Base-by-base conservation (phyloP, 2,797 vertebrate species). In the Botia almorhae region DNA sequence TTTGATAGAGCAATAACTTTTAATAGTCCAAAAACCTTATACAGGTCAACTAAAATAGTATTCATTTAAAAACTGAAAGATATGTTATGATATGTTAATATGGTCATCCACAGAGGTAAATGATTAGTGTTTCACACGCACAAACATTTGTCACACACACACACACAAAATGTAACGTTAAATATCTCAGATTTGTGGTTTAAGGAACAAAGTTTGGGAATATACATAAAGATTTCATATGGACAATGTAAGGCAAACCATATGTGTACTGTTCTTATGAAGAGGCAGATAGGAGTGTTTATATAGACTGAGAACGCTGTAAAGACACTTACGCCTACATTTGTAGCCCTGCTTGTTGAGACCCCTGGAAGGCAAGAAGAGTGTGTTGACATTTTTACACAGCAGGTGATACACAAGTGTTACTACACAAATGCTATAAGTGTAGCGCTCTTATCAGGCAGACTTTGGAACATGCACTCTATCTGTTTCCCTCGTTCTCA, bases 301-400 rank as follows among this genome's bases (percentile, higher is more conserved):
- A 68, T 21, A 13, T 63, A 39, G 16, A 13, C 7, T 39, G 26
- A 74, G 33, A 88, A 63, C 55, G 13, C 48, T 58, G 36, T 29
- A 23, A 50, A 78, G 81, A 78, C 33, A 96, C 97, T 98, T 90
- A 99, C 97, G 96, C 87, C 94, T 96, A 92, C 97, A 99, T 91
- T 98, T 98, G 93, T 99, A 99, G 69, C 98, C 98, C 88, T 99
- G 98, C 85, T 99, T 99, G 93, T 99, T 99, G 85, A 99, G 94
- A 1, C 98, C 98, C 98, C 98, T 99, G 87, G 76, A 91, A 91
- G 86, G 43, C 89, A 89, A 65, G 43, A 58, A 33, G 75, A 75
- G 84, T 48, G 10, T 3, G 19, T 71, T 63, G 51, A 48, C 43
- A 74, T 72, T 39, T 33, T n/a, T 43, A 26, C 4, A 69, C 12